Evolutionary conservation across 2,888 invertebrate genomes (phyloP).

Genomic region (Megaustenia siamemsis): DNA sequence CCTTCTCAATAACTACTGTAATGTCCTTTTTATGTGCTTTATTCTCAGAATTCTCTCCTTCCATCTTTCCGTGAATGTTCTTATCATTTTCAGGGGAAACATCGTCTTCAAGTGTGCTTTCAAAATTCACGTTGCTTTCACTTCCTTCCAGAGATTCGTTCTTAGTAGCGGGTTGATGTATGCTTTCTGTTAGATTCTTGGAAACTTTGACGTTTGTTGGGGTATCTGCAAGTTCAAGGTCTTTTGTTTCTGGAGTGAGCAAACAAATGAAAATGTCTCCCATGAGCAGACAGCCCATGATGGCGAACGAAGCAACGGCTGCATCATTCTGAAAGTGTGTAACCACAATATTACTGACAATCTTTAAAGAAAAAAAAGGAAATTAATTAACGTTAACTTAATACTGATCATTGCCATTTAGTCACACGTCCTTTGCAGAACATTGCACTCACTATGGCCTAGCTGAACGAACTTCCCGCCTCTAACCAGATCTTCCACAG

Average conservation of each 20-base stretch:
- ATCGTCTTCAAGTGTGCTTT: too few species aligned
- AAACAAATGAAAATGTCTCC: background rate
- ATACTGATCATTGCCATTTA: too few species aligned
- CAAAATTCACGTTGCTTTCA: background rate
- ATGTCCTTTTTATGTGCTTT: background rate
- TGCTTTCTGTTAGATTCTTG: background rate
- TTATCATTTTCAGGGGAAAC: background rate
- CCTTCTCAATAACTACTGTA: background rate
- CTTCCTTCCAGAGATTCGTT: background rate
- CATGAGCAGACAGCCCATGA: conserved; percentile 11
- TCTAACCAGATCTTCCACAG: too few species aligned
- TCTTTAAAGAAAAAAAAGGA: too few species aligned
- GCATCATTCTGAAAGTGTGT: background rate
- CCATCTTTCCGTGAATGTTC: background rate
- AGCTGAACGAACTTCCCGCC: too few species aligned
- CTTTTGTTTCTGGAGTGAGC: conserved; percentile 35
- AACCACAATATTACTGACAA: too few species aligned
- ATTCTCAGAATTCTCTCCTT: background rate
- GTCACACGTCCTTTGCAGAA: too few species aligned
- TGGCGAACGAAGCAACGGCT: background rate
- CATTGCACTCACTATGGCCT: too few species aligned
- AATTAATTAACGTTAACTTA: too few species aligned
- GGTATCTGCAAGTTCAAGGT: conserved; percentile 11
- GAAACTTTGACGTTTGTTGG: background rate
- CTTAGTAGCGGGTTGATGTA: too few species aligned